Conservation (phyloP, 1,140 invertebrate genomes). For the Cydia strobilella region DNA sequence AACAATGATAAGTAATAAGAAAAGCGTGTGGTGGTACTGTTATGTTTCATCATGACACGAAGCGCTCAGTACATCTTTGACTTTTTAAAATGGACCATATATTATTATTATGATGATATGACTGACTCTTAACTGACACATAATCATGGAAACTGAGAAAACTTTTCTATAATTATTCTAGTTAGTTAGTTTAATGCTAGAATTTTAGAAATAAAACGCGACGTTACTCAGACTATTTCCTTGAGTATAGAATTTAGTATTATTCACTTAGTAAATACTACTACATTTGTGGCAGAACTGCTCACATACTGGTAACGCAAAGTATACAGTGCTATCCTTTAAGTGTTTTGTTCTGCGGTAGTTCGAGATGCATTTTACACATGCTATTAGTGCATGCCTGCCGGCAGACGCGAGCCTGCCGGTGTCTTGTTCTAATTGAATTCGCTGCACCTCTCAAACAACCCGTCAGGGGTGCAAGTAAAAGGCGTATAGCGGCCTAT, state of each 20-base stretch:
- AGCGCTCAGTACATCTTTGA: too few relatives aligned
- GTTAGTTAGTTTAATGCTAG: background rate
- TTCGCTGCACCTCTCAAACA: conserved; percentile 42
- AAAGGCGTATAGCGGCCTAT: background rate
- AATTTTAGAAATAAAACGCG: background rate
- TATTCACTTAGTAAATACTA: background rate
- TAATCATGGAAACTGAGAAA: too few relatives aligned
- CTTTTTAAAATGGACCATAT: too few relatives aligned
- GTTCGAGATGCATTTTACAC: conserved; percentile 7
- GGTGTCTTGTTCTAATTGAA: conserved; percentile 44
- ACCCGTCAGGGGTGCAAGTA: background rate
- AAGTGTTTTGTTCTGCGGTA: background rate
- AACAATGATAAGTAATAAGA: too few relatives aligned
- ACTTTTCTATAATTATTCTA: too few relatives aligned
- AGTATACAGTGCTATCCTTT: background rate
- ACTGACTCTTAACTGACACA: too few relatives aligned
- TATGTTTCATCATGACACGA: too few relatives aligned
- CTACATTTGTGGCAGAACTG: background rate
- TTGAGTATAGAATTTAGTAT: background rate
- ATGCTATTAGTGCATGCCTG: conserved; percentile 17
- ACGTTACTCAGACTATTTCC: background rate
- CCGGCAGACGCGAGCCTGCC: conserved; percentile 27
- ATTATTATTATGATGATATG: too few relatives aligned
- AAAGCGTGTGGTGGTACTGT: too few relatives aligned
- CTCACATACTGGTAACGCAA: background rate